These are phyloP conservation scores for Enteromius treurensis DNA, from an alignment of 2,797 vertebrate species.

Conservation along the genomic window DNA sequence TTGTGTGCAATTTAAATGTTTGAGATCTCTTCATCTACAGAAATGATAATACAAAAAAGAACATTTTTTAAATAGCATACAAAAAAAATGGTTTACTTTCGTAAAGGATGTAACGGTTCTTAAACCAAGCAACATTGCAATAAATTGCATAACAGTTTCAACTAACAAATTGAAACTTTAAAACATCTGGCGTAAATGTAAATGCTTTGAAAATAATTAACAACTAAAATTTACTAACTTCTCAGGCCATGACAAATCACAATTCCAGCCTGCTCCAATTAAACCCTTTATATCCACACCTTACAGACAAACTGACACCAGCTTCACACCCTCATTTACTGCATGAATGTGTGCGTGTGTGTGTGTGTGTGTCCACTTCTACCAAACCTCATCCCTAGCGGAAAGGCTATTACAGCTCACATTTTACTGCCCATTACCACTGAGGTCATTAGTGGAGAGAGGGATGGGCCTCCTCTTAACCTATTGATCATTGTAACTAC, in stretches of 20 bases:
- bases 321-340: slow-evolving; percentile 48
- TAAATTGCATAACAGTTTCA: background rate
- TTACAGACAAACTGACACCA: slow-evolving; percentile 46
- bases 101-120: background rate
- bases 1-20: no score
- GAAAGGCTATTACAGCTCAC: slow-evolving; percentile 90
- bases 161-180: background rate
- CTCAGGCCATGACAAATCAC: background rate
- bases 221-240: slow-evolving; percentile 20
- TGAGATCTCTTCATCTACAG: background rate
- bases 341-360: slow-evolving; percentile 11
- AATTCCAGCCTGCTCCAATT: slow-evolving; percentile 45
- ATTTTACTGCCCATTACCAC: slow-evolving; percentile 99
- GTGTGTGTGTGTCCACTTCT: slow-evolving; percentile 59
- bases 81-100: background rate
- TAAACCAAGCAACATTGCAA: background rate
- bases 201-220: slow-evolving; percentile 6
- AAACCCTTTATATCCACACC: slow-evolving; percentile 54
- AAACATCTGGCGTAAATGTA: background rate
- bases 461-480: slow-evolving; percentile 98
- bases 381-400: slow-evolving; percentile 67
- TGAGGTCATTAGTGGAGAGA: slow-evolving; percentile 99
- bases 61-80: background rate
- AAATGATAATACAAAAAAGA: background rate
- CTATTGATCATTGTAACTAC: slow-evolving; percentile 99